A percentile compares a stretch with the other conserved stretches of the same genome.
Conservation (phyloP, 2,797 vertebrate genomes). For the Oreochromis grahami region DNA sequence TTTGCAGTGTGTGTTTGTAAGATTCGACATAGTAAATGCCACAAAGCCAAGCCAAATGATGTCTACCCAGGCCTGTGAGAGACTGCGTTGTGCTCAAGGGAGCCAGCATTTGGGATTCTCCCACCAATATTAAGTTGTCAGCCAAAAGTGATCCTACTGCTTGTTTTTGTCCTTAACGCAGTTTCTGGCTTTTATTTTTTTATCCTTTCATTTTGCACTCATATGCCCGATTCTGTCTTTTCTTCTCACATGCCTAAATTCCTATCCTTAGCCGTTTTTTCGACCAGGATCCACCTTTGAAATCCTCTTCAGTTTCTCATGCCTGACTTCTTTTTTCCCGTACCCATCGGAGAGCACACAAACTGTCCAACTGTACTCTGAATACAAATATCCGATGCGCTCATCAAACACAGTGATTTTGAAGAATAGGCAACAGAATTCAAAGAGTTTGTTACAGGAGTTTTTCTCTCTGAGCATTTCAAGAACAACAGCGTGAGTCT, state of each 20-base stretch:
- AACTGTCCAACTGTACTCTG: constrained; percentile 5
- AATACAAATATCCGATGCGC: constrained; percentile 17
- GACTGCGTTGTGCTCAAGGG: background rate
- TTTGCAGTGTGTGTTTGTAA: constrained; percentile 36
- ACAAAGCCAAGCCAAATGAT: constrained; percentile 7
- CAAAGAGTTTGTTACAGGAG: constrained; percentile 6
- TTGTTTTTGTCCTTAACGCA: background rate
- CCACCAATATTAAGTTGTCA: background rate
- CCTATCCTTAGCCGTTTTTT: background rate
- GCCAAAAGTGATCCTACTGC: background rate
- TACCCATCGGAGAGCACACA: background rate
- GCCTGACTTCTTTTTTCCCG: background rate
- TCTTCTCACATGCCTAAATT: background rate
- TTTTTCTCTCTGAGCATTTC: constrained; percentile 34
- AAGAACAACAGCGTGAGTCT: background rate
- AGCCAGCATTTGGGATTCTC: background rate
- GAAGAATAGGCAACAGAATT: constrained; percentile 6
- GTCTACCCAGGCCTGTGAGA: constrained; percentile 6
- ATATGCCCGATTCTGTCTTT: background rate
- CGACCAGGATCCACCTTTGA: background rate
- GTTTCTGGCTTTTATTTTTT: background rate
- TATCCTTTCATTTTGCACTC: background rate
- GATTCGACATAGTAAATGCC: constrained; percentile 10
- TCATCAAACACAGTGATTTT: constrained; percentile 3
- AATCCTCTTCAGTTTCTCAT: constrained; percentile 24